phyloP scores from a whole-genome alignment of 2,797 vertebrate species.

The Pyrocephalus nanus region DNA sequence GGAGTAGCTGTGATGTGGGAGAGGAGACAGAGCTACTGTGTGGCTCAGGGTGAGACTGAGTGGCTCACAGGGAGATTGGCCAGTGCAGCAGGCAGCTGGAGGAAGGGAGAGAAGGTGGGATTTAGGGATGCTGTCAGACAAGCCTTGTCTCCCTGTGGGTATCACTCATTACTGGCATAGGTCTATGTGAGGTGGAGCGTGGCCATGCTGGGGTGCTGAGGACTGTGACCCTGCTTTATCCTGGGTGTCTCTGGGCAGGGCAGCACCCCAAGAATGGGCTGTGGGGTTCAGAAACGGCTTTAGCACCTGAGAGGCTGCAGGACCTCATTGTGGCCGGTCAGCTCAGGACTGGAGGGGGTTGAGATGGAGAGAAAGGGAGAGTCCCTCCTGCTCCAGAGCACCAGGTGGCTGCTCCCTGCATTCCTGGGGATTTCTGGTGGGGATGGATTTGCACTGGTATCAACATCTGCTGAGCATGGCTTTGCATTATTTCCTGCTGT shows the following conservation, averaged over 20 bases:
- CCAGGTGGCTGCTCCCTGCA: neutral
- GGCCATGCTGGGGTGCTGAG: neutral
- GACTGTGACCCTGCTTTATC: neutral
- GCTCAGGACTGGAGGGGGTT: neutral
- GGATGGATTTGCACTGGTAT: neutral
- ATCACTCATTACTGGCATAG: neutral
- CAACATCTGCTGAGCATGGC: neutral
- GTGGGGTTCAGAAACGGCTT: neutral
- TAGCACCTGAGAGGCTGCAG: neutral
- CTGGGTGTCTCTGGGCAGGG: rapidly evolving
- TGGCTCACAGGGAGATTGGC: neutral
- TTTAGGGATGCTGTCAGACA: neutral
- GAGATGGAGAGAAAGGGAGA: neutral
- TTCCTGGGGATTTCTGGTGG: neutral
- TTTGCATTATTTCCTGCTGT: neutral
- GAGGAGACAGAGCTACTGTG: neutral
- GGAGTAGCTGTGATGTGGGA: neutral
- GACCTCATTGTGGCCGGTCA: rapidly evolving
- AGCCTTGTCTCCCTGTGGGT: rapidly evolving
- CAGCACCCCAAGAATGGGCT: neutral
- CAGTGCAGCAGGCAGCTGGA: neutral
- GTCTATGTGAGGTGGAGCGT: neutral
- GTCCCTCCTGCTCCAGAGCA: neutral
- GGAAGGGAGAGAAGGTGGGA: neutral
- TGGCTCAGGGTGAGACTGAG: neutral